Base-by-base conservation (phyloP, 2,888 invertebrate species). In the Hybos culiciformis region DNA sequence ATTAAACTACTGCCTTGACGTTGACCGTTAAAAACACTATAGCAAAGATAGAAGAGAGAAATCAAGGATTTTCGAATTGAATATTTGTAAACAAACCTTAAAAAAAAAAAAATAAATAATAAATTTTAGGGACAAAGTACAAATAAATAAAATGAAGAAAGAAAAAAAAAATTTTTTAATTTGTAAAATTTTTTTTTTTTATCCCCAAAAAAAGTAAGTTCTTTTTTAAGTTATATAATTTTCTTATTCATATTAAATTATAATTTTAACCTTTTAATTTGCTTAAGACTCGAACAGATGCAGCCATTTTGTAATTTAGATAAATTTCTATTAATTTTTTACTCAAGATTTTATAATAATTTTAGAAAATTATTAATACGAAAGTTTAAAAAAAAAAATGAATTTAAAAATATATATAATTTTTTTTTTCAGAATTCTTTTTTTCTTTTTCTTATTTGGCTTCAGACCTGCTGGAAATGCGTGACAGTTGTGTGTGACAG, bases 251-350 rank as follows among this genome's bases (percentile, higher is more conserved):
- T 26, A 39, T 41, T 31, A 12, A 34, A 32, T 41, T 21, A 39
- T 17, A 15, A 37, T 37, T 48, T 51, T 69, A 68, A 75, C 76
- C 75, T 68, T 70, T 71, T 51, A 72, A 66, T 57, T 70, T 70
- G 52, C 70, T 68, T 56, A 76, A 68, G 66, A 72, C 68, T 61
- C 75, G 68, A 52, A 70, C 69, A 52, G 74, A 68, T 54, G 73
- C 70, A 60, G 75, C 74, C 75, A 76, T 76, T 60, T 56, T n/a
- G n/a, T n/a, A n/a, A n/a, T n/a, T n/a, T n/a, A n/a, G n/a, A n/a
- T n/a, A n/a, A n/a, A n/a, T n/a, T n/a, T n/a, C n/a, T n/a, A n/a
- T n/a, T n/a, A n/a, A n/a, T n/a, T n/a, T n/a, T n/a, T n/a, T n/a
- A n/a, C n/a, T n/a, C n/a, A n/a, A n/a, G n/a, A n/a, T n/a, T n/a